Percentiles rank a stretch among this genome's conserved stretches.
These are phyloP conservation scores for Allobates femoralis DNA, from an alignment of 2,797 vertebrate genomes.

Conservation along the genomic window DNA sequence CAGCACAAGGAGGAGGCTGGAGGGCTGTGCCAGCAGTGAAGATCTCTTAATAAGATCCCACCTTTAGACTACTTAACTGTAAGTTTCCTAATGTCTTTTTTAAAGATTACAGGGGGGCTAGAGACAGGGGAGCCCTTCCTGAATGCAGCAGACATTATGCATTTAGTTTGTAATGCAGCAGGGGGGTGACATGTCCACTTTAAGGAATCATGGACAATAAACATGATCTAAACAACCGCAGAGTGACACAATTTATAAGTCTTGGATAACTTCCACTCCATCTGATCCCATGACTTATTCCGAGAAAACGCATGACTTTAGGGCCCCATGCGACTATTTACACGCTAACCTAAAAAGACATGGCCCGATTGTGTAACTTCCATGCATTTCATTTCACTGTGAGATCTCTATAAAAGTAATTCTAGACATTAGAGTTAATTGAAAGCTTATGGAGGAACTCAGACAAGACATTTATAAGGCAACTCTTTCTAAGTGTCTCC, in stretches of 20 bases:
- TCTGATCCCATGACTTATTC: background rate
- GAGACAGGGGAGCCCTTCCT: too few species aligned
- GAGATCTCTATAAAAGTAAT: slow-evolving; percentile 18
- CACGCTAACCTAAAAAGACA: background rate
- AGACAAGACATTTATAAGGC: slow-evolving; percentile 19
- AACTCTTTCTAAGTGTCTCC: slow-evolving; percentile 24
- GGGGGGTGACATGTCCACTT: too few species aligned
- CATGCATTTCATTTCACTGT: slow-evolving; percentile 18
- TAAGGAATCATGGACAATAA: too few species aligned
- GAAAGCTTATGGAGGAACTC: slow-evolving; percentile 13
- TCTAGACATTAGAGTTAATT: slow-evolving; percentile 2
- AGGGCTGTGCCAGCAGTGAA: too few species aligned
- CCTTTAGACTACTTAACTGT: too few species aligned
- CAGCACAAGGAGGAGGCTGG: too few species aligned
- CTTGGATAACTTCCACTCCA: background rate
- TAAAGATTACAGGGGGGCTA: too few species aligned
- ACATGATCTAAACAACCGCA: background rate
- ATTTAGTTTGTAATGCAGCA: too few species aligned
- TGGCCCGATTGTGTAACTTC: background rate
- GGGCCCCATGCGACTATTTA: background rate
- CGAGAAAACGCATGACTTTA: background rate
- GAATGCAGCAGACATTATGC: too few species aligned
- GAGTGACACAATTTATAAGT: background rate
- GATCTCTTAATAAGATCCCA: too few species aligned
- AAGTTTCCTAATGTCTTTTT: too few species aligned